Conservation (phyloP, 2,797 vertebrate genomes). For the Nyctibius grandis region DNA sequence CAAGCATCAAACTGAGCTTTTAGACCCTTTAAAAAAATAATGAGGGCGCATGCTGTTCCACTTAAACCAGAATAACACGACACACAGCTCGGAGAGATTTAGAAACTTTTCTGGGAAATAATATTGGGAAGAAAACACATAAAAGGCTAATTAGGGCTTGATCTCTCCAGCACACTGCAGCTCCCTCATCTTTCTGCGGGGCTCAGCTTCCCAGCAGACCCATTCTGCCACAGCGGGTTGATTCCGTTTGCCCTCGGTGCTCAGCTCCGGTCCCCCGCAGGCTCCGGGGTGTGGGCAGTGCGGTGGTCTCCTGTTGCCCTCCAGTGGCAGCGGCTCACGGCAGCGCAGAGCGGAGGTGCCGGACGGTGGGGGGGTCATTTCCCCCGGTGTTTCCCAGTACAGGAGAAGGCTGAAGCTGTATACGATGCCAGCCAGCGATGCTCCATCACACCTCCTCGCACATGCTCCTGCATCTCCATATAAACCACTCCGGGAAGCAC, state of each 20-base stretch:
- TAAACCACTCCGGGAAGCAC: rapidly evolving
- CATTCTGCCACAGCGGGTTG: neutral
- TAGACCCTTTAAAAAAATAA: neutral
- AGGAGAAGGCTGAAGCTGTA: rapidly evolving
- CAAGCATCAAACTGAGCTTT: neutral
- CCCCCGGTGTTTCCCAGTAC: rapidly evolving
- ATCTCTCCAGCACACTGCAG: neutral
- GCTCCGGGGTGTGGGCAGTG: neutral
- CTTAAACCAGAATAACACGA: neutral
- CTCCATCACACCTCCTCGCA: neutral
- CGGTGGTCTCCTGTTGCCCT: neutral
- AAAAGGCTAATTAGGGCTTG: neutral
- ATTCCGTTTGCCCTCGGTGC: neutral
- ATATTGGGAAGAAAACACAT: neutral
- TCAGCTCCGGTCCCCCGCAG: rapidly evolving
- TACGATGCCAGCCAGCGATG: rapidly evolving
- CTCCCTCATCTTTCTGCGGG: neutral
- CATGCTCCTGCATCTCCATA: rapidly evolving
- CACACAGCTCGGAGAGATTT: neutral
- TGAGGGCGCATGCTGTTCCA: neutral
- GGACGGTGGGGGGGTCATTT: no score
- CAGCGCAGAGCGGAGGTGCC: neutral
- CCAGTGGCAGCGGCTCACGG: neutral
- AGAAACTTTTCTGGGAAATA: neutral
- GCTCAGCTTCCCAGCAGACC: neutral